Conservation (phyloP, 2,797 vertebrate genomes). For the Naso thynnoides region DNA sequence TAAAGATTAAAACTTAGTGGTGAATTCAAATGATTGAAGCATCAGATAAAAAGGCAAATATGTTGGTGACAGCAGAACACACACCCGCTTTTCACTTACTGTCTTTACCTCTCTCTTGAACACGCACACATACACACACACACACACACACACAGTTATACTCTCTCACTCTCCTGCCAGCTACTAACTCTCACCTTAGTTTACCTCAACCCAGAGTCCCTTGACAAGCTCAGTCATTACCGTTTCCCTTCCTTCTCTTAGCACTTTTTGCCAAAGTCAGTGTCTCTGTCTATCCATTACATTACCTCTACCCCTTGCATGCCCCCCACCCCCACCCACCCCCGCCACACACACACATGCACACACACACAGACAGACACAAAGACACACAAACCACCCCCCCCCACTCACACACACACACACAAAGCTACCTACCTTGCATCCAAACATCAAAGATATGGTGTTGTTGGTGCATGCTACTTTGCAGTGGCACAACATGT, state of each 20-base stretch:
- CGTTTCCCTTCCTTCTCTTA: constrained; percentile 40
- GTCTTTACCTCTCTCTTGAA: constrained; percentile 7
- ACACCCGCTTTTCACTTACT: constrained; percentile 12
- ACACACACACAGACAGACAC: constrained; percentile 24
- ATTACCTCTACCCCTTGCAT: constrained; percentile 17
- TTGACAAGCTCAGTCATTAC: constrained; percentile 56
- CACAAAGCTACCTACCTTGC: constrained; percentile 86
- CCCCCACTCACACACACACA: constrained; percentile 20
- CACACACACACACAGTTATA: not conserved
- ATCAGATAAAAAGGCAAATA: not conserved
- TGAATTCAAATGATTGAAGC: not conserved
- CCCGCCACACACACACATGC: not conserved
- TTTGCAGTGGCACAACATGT: constrained; percentile 92
- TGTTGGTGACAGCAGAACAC: constrained; percentile 26
- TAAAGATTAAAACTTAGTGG: not conserved
- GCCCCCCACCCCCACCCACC: constrained; percentile 3
- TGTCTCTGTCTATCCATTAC: constrained; percentile 39
- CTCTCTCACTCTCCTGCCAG: constrained; percentile 33
- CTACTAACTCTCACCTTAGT: constrained; percentile 67
- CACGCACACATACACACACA: constrained; percentile 10
- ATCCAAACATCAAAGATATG: constrained; percentile 92
- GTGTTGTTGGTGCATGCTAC: constrained; percentile 91
- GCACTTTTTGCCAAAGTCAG: constrained; percentile 50
- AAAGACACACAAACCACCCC: constrained; percentile 35
- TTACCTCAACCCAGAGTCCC: constrained; percentile 57